Evolutionary conservation across 2,888 invertebrate genomes (phyloP).

Genomic region (Junonia oenone): DNA sequence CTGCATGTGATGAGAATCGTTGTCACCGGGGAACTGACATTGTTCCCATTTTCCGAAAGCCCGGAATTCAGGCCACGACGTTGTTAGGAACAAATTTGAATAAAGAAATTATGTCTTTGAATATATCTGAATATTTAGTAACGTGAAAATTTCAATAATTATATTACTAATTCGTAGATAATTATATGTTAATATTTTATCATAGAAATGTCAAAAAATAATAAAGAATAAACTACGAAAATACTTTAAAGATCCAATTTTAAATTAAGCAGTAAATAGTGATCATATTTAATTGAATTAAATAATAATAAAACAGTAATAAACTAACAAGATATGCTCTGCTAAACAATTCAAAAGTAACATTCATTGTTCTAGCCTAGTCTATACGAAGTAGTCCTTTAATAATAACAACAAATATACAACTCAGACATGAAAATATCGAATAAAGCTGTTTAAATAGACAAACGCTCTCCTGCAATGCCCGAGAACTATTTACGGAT

Average conservation of each 20-base stretch:
- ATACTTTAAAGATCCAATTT: too few relatives aligned
- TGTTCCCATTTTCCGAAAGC: not conserved
- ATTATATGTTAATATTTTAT: too few relatives aligned
- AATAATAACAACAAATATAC: not conserved
- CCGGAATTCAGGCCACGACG: constrained; percentile 2
- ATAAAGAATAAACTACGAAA: too few relatives aligned
- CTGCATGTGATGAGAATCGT: not conserved
- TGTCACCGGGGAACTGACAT: constrained; percentile 2
- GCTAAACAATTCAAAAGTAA: too few relatives aligned
- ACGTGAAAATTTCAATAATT: not conserved
- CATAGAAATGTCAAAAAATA: too few relatives aligned
- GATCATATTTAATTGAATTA: too few relatives aligned
- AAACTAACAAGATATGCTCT: too few relatives aligned
- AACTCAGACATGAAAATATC: not conserved
- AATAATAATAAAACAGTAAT: too few relatives aligned
- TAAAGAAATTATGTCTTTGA: not conserved
- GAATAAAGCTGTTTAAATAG: not conserved
- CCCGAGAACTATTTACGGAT: constrained; percentile 5
- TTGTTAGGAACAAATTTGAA: not conserved
- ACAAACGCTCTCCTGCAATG: not conserved
- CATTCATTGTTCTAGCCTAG: too few relatives aligned
- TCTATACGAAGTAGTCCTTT: too few relatives aligned
- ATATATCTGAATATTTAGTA: not conserved
- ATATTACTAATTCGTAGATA: too few relatives aligned
- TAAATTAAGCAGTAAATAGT: too few relatives aligned